Evolutionary conservation across 2,888 invertebrate species (phyloP).

Genomic region (Phengaris arion): DNA sequence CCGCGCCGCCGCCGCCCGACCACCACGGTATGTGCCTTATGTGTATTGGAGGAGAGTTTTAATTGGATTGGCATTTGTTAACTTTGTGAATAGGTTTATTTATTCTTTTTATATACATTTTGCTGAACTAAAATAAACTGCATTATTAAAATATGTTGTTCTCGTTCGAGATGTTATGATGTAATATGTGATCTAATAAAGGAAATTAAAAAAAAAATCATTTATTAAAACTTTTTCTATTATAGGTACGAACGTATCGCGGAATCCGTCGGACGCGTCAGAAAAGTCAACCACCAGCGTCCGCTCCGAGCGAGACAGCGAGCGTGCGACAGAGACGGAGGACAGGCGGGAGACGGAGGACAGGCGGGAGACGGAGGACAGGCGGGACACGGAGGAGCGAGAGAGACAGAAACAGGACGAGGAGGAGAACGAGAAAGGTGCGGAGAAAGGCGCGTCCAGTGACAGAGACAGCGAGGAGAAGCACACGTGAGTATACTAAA

Average conservation of each 20-base stretch:
- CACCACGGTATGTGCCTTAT: slow-evolving; percentile 54
- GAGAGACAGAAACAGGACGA: slow-evolving; percentile 43
- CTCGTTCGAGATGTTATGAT: too few species aligned
- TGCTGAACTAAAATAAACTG: too few species aligned
- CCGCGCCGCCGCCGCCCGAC: slow-evolving; percentile 57
- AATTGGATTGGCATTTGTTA: too few species aligned
- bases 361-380: slow-evolving; percentile 38
- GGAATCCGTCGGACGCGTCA: slow-evolving; percentile 72
- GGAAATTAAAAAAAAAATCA: too few species aligned
- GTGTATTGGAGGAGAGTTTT: neutral
- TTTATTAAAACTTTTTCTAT: neutral
- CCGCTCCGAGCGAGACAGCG: slow-evolving; percentile 38
- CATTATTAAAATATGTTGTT: too few species aligned
- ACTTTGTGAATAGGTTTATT: too few species aligned
- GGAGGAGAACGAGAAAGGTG: slow-evolving; percentile 34
- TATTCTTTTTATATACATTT: too few species aligned
- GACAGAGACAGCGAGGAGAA: slow-evolving; percentile 43
- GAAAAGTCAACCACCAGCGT: slow-evolving; percentile 50
- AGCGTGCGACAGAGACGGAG: slow-evolving; percentile 40
- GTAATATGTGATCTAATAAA: too few species aligned
- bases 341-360: slow-evolving; percentile 42
- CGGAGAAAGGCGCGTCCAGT: slow-evolving; percentile 36
- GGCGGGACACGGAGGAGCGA: slow-evolving; percentile 40
- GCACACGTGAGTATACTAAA: slow-evolving; percentile 28
- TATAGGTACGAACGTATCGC: slow-evolving; percentile 64